phyloP scores from a whole-genome alignment of 2,888 invertebrate genomes.

The Sialis fuliginosa region DNA sequence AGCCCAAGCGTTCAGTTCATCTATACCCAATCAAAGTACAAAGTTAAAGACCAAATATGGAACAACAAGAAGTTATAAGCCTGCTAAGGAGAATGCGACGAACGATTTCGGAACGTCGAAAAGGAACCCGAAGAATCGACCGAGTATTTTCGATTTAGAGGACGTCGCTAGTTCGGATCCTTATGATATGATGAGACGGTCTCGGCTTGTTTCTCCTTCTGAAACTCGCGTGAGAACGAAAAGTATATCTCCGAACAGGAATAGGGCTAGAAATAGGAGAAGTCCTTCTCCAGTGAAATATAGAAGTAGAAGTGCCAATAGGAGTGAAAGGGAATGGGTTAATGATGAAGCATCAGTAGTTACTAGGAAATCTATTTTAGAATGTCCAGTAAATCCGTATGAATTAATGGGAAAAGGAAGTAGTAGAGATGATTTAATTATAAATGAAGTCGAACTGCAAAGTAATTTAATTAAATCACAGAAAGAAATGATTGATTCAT shows the following conservation, averaged over 20 bases:
- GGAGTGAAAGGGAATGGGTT: slow-evolving; percentile 30
- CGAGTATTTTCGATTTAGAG: slow-evolving; percentile 42
- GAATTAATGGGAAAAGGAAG: slow-evolving; percentile 42
- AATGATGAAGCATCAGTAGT: slow-evolving; percentile 18
- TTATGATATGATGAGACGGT: slow-evolving; percentile 68
- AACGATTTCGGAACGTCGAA: background rate
- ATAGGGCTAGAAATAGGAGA: slow-evolving; percentile 31
- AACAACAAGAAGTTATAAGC: slow-evolving; percentile 5
- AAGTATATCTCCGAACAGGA: slow-evolving; percentile 37
- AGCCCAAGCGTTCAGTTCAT: background rate
- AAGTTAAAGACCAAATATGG: background rate
- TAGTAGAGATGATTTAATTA: slow-evolving; percentile 23
- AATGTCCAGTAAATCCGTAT: slow-evolving; percentile 73
- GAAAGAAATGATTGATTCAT: slow-evolving; percentile 22
- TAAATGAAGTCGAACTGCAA: slow-evolving; percentile 16
- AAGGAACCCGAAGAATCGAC: slow-evolving; percentile 29
- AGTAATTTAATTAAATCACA: slow-evolving; percentile 15
- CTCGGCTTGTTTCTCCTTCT: slow-evolving; percentile 47
- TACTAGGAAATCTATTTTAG: slow-evolving; percentile 51
- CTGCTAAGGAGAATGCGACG: slow-evolving; percentile 1
- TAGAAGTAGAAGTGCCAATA: slow-evolving; percentile 31
- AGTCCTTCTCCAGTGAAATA: slow-evolving; percentile 23
- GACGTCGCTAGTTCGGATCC: slow-evolving; percentile 44
- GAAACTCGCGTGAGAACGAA: slow-evolving; percentile 21
- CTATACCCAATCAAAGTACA: background rate